phyloP scores from a whole-genome alignment of 2,797 vertebrate genomes.

The Austrolebias charrua region DNA sequence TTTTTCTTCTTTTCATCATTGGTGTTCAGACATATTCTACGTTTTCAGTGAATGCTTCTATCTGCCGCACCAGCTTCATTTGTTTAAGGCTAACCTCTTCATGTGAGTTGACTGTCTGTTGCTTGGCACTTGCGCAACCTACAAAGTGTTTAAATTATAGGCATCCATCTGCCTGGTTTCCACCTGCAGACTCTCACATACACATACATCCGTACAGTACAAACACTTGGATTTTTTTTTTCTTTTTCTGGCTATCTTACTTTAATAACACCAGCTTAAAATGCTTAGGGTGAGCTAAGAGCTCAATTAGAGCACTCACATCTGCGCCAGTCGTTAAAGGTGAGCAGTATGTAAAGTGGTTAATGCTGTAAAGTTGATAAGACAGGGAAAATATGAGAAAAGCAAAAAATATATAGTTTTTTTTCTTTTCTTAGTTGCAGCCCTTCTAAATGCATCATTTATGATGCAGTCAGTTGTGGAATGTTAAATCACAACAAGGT shows the following conservation, averaged over 20 bases:
- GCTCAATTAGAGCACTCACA: slow-evolving; percentile 58
- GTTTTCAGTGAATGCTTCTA: slow-evolving; percentile 7
- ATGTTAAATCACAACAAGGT: slow-evolving; percentile 41
- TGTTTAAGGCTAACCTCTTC: slow-evolving; percentile 18
- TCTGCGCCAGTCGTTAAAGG: slow-evolving; percentile 49
- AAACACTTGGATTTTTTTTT: slow-evolving; percentile 29
- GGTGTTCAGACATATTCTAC: not conserved
- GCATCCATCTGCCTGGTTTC: slow-evolving; percentile 23
- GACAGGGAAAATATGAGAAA: slow-evolving; percentile 24
- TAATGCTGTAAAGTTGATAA: slow-evolving; percentile 30
- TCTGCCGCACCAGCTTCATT: not conserved
- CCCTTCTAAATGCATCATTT: slow-evolving; percentile 48
- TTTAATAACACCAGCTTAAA: slow-evolving; percentile 59
- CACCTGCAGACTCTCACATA: slow-evolving; percentile 19
- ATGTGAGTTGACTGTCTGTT: slow-evolving; percentile 25
- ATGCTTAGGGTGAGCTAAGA: slow-evolving; percentile 48
- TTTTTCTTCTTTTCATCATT: slow-evolving; percentile 7
- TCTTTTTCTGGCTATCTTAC: slow-evolving; percentile 26
- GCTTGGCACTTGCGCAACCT: slow-evolving; percentile 17
- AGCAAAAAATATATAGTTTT: slow-evolving; percentile 1
- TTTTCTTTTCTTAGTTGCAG: slow-evolving; percentile 14
- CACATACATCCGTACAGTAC: slow-evolving; percentile 27
- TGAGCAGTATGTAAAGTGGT: slow-evolving; percentile 40
- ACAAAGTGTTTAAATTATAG: slow-evolving; percentile 48
- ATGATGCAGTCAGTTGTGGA: slow-evolving; percentile 43